phyloP scores from a whole-genome alignment of 92 coral and sea anemone species.

The Epizoanthus illoricatus region DNA sequence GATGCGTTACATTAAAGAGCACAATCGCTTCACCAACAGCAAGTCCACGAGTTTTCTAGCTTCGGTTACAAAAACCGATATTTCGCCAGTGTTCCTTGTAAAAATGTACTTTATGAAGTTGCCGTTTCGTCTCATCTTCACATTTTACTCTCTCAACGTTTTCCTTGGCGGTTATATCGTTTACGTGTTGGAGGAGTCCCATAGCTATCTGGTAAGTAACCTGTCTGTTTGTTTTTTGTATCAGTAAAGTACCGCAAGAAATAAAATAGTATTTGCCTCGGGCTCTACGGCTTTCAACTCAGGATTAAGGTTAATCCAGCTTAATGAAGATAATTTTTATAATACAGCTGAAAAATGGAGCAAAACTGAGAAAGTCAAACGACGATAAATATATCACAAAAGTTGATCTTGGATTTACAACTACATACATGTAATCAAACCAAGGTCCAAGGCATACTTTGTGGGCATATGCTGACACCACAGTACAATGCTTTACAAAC shows the following conservation, averaged over 20 bases:
- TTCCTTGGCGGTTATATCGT: constrained; percentile 95
- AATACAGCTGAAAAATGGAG: too few relatives aligned
- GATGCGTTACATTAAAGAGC: constrained; percentile 81
- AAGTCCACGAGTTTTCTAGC: constrained; percentile 85
- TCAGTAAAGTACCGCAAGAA: background rate
- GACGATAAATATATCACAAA: too few relatives aligned
- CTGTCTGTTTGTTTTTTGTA: constrained; percentile 14
- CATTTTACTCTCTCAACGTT: constrained; percentile 81
- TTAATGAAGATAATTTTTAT: background rate
- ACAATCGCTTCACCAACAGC: constrained; percentile 83
- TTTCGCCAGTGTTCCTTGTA: constrained; percentile 82
- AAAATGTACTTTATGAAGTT: constrained; percentile 86
- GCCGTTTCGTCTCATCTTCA: constrained; percentile 81
- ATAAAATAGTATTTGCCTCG: background rate
- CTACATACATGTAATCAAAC: too few relatives aligned
- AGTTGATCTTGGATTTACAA: too few relatives aligned
- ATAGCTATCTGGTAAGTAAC: constrained; percentile 88
- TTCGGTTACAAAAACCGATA: constrained; percentile 92
- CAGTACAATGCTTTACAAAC: background rate
- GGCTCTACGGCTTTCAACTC: constrained; percentile 5
- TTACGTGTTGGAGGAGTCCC: constrained; percentile 80
- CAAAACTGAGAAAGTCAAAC: too few relatives aligned
- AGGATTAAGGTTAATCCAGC: constrained; percentile 7
- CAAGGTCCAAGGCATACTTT: too few relatives aligned
- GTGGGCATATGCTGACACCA: background rate